A percentile compares a stretch with the other conserved stretches of the same genome.
Conservation (phyloP, 2,113 vertebrate genomes). For the Martes martes region DNA sequence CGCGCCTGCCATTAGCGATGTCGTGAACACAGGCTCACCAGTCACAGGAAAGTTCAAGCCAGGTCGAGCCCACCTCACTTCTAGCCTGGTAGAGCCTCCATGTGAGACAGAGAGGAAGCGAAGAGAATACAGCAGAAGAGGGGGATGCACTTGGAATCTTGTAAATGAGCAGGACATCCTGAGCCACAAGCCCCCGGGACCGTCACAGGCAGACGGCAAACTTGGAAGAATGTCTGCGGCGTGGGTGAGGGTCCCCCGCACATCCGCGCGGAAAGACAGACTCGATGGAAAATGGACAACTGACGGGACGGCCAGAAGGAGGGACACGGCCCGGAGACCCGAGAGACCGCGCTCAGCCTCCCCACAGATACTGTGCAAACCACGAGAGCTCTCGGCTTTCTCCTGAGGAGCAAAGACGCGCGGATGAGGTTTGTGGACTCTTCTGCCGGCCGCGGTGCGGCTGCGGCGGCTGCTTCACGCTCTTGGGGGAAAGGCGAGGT, state of each 20-base stretch:
- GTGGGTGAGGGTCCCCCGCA: background rate
- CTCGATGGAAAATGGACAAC: rapidly evolving
- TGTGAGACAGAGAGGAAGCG: rapidly evolving
- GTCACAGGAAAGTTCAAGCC: background rate
- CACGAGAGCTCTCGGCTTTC: background rate
- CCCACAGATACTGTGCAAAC: rapidly evolving
- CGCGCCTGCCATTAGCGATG: rapidly evolving
- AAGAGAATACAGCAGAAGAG: background rate
- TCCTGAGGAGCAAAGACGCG: rapidly evolving
- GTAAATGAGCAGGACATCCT: background rate
- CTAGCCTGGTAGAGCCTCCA: rapidly evolving
- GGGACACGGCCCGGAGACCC: rapidly evolving
- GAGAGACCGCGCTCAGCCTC: no score
- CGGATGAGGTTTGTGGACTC: background rate
- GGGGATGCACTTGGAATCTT: no score
- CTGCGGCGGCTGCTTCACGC: rapidly evolving
- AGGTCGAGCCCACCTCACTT: background rate
- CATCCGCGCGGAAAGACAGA: rapidly evolving
- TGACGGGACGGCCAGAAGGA: rapidly evolving
- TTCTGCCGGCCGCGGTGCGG: no score
- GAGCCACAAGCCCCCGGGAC: no score
- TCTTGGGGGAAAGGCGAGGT: no score
- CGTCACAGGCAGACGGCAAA: no score
- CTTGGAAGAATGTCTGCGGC: rapidly evolving
- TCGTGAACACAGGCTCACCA: rapidly evolving